Percentiles rank a stretch among this genome's conserved stretches.
Evolutionary conservation across 2,888 invertebrate species (phyloP).

Genomic region (Rhimphoctona megacephalus): DNA sequence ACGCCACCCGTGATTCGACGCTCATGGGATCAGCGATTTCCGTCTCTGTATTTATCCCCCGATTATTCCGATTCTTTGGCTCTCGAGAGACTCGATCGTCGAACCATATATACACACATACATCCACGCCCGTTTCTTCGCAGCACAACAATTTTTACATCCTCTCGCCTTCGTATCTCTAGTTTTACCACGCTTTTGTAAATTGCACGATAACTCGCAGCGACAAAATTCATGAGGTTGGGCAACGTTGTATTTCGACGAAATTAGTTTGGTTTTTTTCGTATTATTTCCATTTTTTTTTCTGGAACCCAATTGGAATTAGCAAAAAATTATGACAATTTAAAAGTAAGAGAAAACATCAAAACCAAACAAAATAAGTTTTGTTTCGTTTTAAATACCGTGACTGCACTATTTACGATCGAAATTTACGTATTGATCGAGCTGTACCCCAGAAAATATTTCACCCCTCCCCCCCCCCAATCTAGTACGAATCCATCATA

Average conservation of each 20-base stretch:
- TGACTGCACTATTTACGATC: not conserved
- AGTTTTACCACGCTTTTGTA: conserved; percentile 3
- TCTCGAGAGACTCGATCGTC: conserved; percentile 32
- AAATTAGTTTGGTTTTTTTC: not conserved
- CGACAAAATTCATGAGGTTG: not conserved
- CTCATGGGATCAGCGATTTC: conserved; percentile 49
- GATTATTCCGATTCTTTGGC: conserved; percentile 56
- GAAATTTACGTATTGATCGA: not conserved
- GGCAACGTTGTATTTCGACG: not conserved
- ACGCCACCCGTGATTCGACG: conserved; percentile 38
- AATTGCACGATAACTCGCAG: not conserved
- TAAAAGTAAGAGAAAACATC: not conserved
- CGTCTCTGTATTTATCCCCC: conserved; percentile 52
- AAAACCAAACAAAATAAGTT: not conserved
- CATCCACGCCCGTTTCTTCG: conserved; percentile 20
- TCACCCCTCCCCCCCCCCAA: not conserved
- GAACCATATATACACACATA: not conserved
- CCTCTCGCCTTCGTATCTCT: conserved; percentile 20
- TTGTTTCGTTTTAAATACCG: too few species aligned
- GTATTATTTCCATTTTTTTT: not conserved
- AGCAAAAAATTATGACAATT: not conserved
- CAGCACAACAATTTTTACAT: conserved; percentile 26
- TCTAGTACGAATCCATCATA: not conserved
- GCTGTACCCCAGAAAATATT: not conserved
- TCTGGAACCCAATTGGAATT: not conserved